Base-by-base conservation (phyloP, 2,888 invertebrate genomes). In the Pseudococcus jackbeardsleyi region DNA sequence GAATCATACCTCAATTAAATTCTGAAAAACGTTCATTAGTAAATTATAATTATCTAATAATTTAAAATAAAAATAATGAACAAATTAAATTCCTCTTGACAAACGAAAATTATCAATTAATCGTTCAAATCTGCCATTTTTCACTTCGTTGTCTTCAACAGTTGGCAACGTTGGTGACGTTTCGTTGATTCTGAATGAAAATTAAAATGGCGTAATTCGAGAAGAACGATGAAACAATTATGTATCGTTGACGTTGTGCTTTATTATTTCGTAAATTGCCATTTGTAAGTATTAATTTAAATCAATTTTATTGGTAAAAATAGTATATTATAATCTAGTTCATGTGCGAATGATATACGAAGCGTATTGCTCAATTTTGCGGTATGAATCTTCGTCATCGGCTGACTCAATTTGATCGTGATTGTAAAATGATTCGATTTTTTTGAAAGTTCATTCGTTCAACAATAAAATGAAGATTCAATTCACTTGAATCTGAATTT, bases 341-440 rank as follows among this genome's bases (percentile, higher is more conserved):
- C 0, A 82, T 46, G 33, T 82, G 12, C 9, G 46, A 19, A n/a
- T n/a, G 46, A 46, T 19, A 19, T 42, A 7, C n/a, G 0, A 82
- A 1, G 19, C 19, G 46, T 46, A 42, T n/a, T 19, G 19, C 19
- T 7, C 46, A 46, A 11, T 82, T 82, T 46, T 19, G 19, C 46
- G 12, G 17, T 64, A n/a, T 19, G 59, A 85, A 39, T 85, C 86
- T 19, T 86, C 39, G 72, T 0, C 22, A 48, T 86, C 86, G 86
- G 86, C 72, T 86, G 86, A 86, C 59, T 86, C 86, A 72, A 48
- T 86, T 86, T 86, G 86, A 86, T 86, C 86, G 86, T 86, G 86
- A 68, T 72, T 46, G 42, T 72, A 72, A 72, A 77, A 86, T 26
- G 86, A 86, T 86, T 86, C 86, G 68, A 86, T 86, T 86, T 86